Conservation (phyloP, 2,113 vertebrate genomes). For the Misgurnus mizolepis region DNA sequence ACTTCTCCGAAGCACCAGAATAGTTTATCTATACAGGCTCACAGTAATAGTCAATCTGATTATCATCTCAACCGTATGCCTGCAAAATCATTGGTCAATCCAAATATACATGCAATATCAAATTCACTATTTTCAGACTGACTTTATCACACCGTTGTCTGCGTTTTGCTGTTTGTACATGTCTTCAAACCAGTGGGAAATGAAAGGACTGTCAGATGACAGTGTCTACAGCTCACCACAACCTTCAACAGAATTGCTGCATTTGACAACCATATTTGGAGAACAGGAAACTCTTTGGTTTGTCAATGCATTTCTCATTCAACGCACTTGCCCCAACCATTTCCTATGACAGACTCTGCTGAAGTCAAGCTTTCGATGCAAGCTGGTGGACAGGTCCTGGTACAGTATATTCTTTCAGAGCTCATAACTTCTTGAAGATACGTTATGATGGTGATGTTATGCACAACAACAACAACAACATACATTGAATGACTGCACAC, state of each 20-base stretch:
- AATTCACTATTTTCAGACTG: neutral
- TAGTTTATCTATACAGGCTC: neutral
- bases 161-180: neutral
- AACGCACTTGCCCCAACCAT: constrained; percentile 49
- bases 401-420: neutral
- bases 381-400: neutral
- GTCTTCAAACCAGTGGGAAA: neutral
- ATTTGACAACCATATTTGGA: constrained; percentile 67
- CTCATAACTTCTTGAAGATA: neutral
- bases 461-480: too few species aligned
- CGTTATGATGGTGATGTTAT: neutral
- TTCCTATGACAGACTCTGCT: constrained; percentile 3
- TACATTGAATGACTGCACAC: neutral
- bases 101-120: too few species aligned
- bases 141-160: neutral
- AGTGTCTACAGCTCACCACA: constrained; percentile 39
- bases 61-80: too few species aligned
- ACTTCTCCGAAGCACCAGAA: neutral
- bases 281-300: constrained; percentile 69
- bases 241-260: constrained; percentile 47
- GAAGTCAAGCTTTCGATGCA: neutral
- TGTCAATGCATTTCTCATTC: constrained; percentile 48
- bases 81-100: too few species aligned
- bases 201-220: constrained; percentile 22
- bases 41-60: too few species aligned